Percentiles rank a stretch among this genome's conserved stretches.
These are phyloP conservation scores for Cyanoliseus patagonus DNA, from an alignment of 2,113 vertebrate genomes.

Conservation along the genomic window DNA sequence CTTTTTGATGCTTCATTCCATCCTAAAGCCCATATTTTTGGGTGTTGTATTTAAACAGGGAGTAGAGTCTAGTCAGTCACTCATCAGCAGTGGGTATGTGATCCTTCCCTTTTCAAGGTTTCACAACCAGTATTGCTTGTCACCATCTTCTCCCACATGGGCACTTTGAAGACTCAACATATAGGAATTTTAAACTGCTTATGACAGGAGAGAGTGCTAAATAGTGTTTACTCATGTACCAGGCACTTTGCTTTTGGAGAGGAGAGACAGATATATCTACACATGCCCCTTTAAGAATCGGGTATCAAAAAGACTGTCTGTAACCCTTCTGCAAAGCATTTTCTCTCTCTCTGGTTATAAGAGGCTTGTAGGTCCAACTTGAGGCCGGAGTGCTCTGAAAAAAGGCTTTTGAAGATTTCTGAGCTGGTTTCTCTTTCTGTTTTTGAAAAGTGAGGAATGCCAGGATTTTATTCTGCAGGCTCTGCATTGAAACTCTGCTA, in stretches of 20 bases:
- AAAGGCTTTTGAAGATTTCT: not conserved
- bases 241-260: not conserved
- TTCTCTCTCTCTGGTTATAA: not conserved
- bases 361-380: not conserved
- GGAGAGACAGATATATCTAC: not conserved
- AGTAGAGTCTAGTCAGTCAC: not conserved
- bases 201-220: slow-evolving; percentile 35
- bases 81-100: not conserved
- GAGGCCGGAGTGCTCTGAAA: not conserved
- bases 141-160: slow-evolving; percentile 31
- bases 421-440: not conserved
- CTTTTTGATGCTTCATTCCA: not conserved
- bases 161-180: slow-evolving; percentile 26
- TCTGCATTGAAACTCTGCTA: not conserved
- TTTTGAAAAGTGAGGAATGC: not conserved
- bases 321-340: not conserved
- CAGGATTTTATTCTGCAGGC: not conserved
- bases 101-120: not conserved
- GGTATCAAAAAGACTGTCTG: not conserved
- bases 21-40: not conserved
- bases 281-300: not conserved
- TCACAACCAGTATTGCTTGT: slow-evolving; percentile 5
- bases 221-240: slow-evolving; percentile 35
- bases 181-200: slow-evolving; percentile 51
- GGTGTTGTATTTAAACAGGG: not conserved